A percentile compares a stretch with the other conserved stretches of the same genome.
Evolutionary conservation across 2,113 vertebrate genomes (phyloP).

Genomic region (Anser brachyrhynchus): DNA sequence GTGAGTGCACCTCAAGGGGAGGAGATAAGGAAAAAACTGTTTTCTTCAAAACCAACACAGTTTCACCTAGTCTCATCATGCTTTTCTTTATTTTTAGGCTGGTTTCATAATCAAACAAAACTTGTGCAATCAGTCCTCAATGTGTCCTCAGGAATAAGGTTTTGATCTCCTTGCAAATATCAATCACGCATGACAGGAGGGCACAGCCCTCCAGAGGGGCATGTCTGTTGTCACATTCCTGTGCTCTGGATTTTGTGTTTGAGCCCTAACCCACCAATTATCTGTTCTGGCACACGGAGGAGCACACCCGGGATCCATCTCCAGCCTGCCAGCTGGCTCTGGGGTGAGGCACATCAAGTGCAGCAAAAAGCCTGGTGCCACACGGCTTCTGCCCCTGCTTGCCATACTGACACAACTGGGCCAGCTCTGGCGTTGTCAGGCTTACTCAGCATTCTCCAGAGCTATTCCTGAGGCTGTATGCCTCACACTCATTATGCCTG

Average conservation of each 20-base stretch:
- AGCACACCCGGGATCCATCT: not conserved
- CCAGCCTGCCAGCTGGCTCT: not conserved
- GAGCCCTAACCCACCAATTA: not conserved
- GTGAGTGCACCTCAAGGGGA: not conserved
- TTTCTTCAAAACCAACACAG: not conserved
- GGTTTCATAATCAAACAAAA: slow-evolving; percentile 12
- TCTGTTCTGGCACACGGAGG: not conserved
- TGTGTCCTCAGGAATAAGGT: not conserved
- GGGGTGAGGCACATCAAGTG: not conserved
- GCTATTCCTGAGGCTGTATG: accelerated
- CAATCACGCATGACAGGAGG: not conserved
- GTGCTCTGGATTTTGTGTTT: not conserved
- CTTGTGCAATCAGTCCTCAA: not conserved
- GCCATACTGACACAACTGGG: not conserved
- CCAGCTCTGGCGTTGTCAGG: not conserved
- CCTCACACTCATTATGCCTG: not conserved
- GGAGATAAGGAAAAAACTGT: not conserved
- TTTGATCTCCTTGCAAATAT: not conserved
- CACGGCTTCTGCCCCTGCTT: not conserved
- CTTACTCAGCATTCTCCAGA: not conserved
- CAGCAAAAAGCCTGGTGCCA: not conserved
- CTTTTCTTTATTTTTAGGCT: not conserved
- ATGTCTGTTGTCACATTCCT: not conserved
- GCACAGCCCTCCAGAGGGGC: not conserved
- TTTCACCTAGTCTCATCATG: not conserved